Conservation (phyloP, 2,797 vertebrate genomes). For the Cossypha heuglini region DNA sequence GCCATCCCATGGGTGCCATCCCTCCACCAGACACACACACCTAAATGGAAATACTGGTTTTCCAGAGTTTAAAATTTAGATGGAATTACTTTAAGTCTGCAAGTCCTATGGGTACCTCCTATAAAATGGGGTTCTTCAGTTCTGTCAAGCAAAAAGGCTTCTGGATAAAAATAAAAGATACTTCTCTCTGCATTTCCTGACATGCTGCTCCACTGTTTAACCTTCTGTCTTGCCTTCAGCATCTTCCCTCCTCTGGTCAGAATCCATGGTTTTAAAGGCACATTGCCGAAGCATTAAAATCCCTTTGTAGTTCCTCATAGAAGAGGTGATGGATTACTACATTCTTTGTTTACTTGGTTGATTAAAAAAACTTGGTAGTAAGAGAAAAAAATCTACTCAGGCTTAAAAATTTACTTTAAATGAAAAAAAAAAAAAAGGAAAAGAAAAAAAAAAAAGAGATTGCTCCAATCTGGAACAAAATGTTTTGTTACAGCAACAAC, state of each 20-base stretch:
- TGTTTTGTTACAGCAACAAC: not conserved
- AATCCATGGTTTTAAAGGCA: not conserved
- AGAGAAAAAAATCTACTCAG: not conserved
- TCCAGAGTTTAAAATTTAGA: not conserved
- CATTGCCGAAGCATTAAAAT: not conserved
- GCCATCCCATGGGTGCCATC: not conserved
- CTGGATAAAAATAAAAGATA: not conserved
- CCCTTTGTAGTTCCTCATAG: not conserved
- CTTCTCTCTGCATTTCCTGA: not conserved
- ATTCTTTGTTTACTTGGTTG: not conserved
- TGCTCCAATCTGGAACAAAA: not conserved
- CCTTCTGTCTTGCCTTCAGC: not conserved
- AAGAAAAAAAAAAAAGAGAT: fast-evolving
- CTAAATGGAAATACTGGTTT: not conserved
- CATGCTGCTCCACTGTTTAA: not conserved
- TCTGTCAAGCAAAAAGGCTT: not conserved
- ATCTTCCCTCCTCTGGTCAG: not conserved
- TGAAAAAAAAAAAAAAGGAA: not conserved
- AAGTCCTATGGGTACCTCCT: not conserved
- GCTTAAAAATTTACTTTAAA: not conserved
- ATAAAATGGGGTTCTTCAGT: not conserved
- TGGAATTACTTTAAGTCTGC: not conserved
- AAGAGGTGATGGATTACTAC: not conserved
- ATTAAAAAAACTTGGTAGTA: not conserved
- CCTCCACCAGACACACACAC: not conserved